These are phyloP conservation scores for Scrobipalpa atriplicella DNA, from an alignment of 2,888 invertebrate species.

Conservation along the genomic window DNA sequence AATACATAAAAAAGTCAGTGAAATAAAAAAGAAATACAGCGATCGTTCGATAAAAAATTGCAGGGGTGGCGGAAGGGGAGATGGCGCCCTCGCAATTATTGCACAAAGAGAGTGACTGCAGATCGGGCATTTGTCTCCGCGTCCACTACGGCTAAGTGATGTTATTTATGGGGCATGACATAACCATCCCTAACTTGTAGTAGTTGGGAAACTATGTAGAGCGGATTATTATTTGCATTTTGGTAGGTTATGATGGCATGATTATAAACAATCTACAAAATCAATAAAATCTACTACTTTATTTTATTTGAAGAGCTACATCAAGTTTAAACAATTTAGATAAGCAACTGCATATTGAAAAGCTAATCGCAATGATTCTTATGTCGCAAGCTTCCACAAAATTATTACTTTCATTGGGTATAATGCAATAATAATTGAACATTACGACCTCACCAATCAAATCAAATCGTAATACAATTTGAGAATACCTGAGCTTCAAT, in stretches of 20 bases:
- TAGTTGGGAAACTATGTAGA: neutral
- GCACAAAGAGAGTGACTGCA: conserved; percentile 28
- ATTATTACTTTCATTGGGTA: neutral
- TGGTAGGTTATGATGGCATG: neutral
- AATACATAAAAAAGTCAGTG: conserved; percentile 27
- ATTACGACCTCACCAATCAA: neutral
- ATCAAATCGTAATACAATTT: neutral
- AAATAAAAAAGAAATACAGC: conserved; percentile 31
- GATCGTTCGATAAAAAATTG: conserved; percentile 23
- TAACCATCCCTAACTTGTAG: conserved; percentile 21
- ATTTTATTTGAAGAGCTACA: neutral
- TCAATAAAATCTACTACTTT: neutral
- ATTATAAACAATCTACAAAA: neutral
- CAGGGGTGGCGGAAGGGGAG: conserved; percentile 5
- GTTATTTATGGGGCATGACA: conserved; percentile 29
- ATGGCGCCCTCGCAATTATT: conserved; percentile 25
- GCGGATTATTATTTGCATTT: neutral
- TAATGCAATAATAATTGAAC: neutral
- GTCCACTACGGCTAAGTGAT: conserved; percentile 27
- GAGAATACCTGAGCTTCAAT: neutral
- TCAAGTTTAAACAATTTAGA: too few relatives aligned
- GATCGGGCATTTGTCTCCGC: conserved; percentile 29
- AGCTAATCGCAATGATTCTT: too few relatives aligned
- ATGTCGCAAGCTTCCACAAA: too few relatives aligned
- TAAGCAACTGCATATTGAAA: too few relatives aligned